Base-by-base conservation (phyloP, 2,888 invertebrate genomes). In the Lydus trimaculatus region DNA sequence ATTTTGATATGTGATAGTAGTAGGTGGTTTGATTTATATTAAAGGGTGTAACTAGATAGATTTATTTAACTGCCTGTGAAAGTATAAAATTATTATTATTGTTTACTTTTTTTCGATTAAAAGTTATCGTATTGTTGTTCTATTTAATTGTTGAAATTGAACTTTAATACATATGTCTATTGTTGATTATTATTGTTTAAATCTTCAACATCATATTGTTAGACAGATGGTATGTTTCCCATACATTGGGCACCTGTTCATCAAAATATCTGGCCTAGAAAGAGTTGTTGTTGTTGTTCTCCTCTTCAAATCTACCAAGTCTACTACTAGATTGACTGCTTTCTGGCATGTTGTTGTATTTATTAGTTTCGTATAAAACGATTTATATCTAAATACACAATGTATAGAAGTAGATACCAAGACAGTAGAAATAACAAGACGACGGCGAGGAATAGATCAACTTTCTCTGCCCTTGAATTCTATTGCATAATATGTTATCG, bases 381-480 rank as follows among this genome's bases (percentile, higher is more conserved):
- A n/a, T 43, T 43, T 43, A 43, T 43, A 43, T 43, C 43, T n/a
- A 17, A 43, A 43, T n/a, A n/a, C 36, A 36, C 1, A 43, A 43
- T 43, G 17, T 43, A n/a, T n/a, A 43, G 2, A 28, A 28, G 28
- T 28, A 28, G 28, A 28, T 43, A 43, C 8, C 5, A 43, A 7
- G 17, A 8, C 17, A n/a, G n/a, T 5, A 39, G n/a, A 15, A 39
- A 5, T n/a, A 39, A 39, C 39, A 39, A 39, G 39, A 6, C 39
- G 39, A 39, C 39, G 39, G 17, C 43, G 43, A 43, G 17, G 43
- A 25, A 70, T 72, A 71, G 73, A 79, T 79, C 80, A 78, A 80
- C 82, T 83, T 83, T 82, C 82, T 81, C 81, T 81, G 82, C 74
- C 83, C 83, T 82, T 83, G 82, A 78, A 80, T 72, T 39, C 70